These are phyloP conservation scores for Sericinus montela DNA, from an alignment of 2,888 invertebrate genomes.

Conservation along the genomic window DNA sequence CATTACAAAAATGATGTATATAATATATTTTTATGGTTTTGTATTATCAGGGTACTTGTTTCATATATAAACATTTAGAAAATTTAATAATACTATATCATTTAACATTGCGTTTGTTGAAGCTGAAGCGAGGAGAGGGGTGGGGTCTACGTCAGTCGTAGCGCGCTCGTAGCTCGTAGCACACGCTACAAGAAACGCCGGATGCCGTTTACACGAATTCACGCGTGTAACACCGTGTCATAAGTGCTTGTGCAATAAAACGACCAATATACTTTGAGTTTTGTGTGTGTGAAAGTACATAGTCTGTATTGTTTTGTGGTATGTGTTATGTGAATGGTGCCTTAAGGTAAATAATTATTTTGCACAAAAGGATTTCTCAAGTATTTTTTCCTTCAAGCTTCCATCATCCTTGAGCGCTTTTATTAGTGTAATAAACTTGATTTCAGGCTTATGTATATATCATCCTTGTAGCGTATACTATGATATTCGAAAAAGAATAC, in stretches of 20 bases:
- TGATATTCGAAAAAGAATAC: too few species aligned
- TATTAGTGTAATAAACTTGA: constrained; percentile 12
- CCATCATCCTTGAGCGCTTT: constrained; percentile 9
- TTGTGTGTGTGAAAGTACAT: constrained; percentile 20
- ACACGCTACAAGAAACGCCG: constrained; percentile 52
- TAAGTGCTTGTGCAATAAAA: constrained; percentile 10
- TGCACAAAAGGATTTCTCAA: constrained; percentile 4
- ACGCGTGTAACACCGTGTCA: constrained; percentile 11
- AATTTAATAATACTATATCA: constrained; percentile 31
- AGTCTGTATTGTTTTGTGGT: constrained; percentile 5
- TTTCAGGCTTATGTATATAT: neutral
- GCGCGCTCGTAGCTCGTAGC: constrained; percentile 62
- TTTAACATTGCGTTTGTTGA: constrained; percentile 36
- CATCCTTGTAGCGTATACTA: constrained; percentile 9
- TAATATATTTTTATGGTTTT: too few species aligned
- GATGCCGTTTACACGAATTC: constrained; percentile 17
- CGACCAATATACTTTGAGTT: constrained; percentile 21
- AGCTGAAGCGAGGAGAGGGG: constrained; percentile 46
- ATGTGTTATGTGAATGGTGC: constrained; percentile 10
- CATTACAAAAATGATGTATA: too few species aligned
- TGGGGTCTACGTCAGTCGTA: constrained; percentile 67
- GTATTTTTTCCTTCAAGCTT: constrained; percentile 12
- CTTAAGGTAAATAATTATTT: constrained; percentile 2
- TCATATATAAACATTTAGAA: neutral
- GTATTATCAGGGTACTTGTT: too few species aligned